phyloP scores from a whole-genome alignment of 2,797 vertebrate species.

The Tadarida brasiliensis region DNA sequence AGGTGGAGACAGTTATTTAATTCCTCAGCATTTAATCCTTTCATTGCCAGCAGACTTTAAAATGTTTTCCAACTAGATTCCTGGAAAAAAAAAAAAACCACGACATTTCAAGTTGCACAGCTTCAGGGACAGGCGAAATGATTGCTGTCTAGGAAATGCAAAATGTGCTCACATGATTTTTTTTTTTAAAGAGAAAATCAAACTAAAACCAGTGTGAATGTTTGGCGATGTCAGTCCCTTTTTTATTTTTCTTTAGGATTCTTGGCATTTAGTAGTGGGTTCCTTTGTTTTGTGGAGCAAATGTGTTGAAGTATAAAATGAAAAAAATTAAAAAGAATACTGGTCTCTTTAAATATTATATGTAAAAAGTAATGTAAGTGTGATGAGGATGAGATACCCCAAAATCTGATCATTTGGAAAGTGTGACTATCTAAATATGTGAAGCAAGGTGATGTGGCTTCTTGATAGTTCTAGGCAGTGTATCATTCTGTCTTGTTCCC shows the following conservation, averaged over 20 bases:
- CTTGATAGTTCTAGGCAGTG: not conserved
- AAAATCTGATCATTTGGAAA: not conserved
- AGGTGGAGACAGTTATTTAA: constrained; percentile 70
- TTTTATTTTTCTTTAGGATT: constrained; percentile 62
- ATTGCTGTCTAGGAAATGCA: constrained; percentile 82
- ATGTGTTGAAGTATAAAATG: constrained; percentile 43
- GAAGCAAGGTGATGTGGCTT: not conserved
- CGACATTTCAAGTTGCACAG: constrained; percentile 29
- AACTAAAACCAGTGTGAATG: constrained; percentile 28
- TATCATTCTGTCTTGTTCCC: constrained; percentile 1
- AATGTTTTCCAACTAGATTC: not conserved
- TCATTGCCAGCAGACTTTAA: constrained; percentile 54
- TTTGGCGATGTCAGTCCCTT: constrained; percentile 39
- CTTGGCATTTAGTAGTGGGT: constrained; percentile 31
- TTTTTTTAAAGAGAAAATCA: constrained; percentile 48
- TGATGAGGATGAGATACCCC: not conserved
- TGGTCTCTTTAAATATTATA: constrained; percentile 4
- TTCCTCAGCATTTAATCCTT: constrained; percentile 76
- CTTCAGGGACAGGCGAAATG: constrained; percentile 55
- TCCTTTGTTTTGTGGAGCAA: constrained; percentile 68
- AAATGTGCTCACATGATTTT: constrained; percentile 68
- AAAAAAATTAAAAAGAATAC: not conserved
- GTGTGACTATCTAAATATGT: not conserved
- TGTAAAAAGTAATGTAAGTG: not conserved
- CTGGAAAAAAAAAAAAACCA: constrained; percentile 10